Evolutionary conservation across 2,888 invertebrate genomes (phyloP).

Genomic region (Liodrosophila aerea): DNA sequence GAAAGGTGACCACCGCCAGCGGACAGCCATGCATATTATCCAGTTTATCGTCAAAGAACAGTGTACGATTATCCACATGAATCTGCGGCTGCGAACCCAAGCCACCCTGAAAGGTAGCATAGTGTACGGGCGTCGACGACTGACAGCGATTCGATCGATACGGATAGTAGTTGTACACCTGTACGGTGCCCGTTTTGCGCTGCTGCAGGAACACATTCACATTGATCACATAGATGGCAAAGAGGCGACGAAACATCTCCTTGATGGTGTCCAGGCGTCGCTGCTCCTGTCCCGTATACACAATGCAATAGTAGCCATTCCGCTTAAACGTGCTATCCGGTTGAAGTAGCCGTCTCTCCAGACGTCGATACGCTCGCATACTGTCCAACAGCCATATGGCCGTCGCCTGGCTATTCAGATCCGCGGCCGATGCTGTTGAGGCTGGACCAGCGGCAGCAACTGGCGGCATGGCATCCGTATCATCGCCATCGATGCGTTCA

Average conservation of each 20-base stretch:
- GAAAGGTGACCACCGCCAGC: constrained; percentile 67
- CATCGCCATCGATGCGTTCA: constrained; percentile 8
- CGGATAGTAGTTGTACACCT: constrained; percentile 78
- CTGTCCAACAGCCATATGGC: constrained; percentile 76
- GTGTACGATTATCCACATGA: constrained; percentile 26
- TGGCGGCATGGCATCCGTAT: background rate
- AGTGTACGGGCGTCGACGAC: constrained; percentile 60
- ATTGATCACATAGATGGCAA: constrained; percentile 74
- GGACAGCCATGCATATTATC: constrained; percentile 74
- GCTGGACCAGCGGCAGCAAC: background rate
- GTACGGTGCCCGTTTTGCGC: constrained; percentile 37
- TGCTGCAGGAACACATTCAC: constrained; percentile 69
- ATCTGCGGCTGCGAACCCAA: constrained; percentile 24
- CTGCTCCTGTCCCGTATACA: constrained; percentile 71
- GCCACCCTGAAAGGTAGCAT: constrained; percentile 59
- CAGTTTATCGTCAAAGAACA: constrained; percentile 70
- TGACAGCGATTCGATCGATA: constrained; percentile 69
- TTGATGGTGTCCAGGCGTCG: constrained; percentile 54
- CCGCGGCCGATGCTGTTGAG: constrained; percentile 5
- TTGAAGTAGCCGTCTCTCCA: constrained; percentile 60
- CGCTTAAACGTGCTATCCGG: constrained; percentile 57
- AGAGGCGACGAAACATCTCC: constrained; percentile 73
- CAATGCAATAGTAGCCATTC: constrained; percentile 69
- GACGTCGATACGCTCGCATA: constrained; percentile 56
- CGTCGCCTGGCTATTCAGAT: constrained; percentile 26